These are phyloP conservation scores for Danio albolineatus DNA, from an alignment of 2,797 vertebrate genomes.

Conservation along the genomic window DNA sequence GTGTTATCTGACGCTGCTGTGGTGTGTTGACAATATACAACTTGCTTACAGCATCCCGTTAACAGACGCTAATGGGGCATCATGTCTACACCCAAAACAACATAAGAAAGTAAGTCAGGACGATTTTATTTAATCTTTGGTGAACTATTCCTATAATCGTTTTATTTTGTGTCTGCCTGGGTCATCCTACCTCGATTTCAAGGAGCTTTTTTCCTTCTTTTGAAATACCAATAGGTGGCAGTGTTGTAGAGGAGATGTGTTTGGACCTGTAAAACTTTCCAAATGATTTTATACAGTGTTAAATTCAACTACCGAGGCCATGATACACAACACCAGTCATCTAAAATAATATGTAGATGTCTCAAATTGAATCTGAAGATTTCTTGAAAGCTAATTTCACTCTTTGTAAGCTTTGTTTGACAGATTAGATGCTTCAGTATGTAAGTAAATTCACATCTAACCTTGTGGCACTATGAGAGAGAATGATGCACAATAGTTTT, in stretches of 20 bases:
- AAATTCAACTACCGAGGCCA: neutral
- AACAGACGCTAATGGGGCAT: no score
- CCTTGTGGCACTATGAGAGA: conserved; percentile 16
- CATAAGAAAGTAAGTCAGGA: neutral
- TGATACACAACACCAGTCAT: neutral
- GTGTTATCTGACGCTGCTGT: no score
- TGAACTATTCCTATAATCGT: conserved; percentile 1
- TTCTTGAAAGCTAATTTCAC: conserved; percentile 10
- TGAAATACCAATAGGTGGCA: conserved; percentile 50
- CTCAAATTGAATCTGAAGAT: neutral
- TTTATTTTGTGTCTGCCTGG: neutral
- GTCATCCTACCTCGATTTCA: neutral
- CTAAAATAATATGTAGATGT: neutral
- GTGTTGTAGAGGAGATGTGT: conserved; percentile 36
- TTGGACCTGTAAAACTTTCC: neutral
- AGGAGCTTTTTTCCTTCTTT: conserved; percentile 1
- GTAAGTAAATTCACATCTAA: conserved; percentile 35
- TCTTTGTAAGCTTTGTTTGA: conserved; percentile 5
- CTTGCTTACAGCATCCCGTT: no score
- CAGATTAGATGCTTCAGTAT: conserved; percentile 9
- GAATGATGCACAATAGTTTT: conserved; percentile 44
- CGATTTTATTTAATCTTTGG: neutral
- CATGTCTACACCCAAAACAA: neutral
- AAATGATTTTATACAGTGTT: neutral
- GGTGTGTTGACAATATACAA: no score